Base-by-base conservation (phyloP, 2,888 invertebrate species). In the Podotricha telesiphe region DNA sequence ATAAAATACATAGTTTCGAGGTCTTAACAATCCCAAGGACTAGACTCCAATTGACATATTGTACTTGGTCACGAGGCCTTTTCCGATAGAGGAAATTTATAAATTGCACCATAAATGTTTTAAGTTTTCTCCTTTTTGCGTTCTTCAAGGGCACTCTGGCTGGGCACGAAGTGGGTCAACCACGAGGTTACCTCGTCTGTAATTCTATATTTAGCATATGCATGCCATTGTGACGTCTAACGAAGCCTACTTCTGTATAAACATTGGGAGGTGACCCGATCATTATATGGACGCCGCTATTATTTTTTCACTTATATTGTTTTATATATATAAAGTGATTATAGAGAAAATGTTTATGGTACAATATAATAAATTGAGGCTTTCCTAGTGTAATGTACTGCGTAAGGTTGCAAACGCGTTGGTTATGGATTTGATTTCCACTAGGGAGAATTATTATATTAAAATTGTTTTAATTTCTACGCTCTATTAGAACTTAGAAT, bases 181-280 rank as follows among this genome's bases (percentile, higher is more conserved):
- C 75, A 78, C 75, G 77, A 77, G 78, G 78, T 76, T 78, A 74
- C 75, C 75, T 73, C 13, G 62, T 70, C 72, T 70, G 61, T 62
- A 69, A 73, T 74, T 77, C 84, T 88, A 87, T 86, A 81, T 86
- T 84, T 86, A 87, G 83, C 82, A 70, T 68, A 70, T 76, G 75
- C 80, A 81, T 83, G 83, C 82, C 75, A 80, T 76, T 68, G 73
- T 86, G 86, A 88, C 87, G 88, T 86, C 83, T 84, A 74, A 68
- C 65, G 83, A 82, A 80, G 82, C 86, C 81, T 84, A 79, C 70
- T 81, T 85, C 79, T 58, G 40, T n/a, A 58, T 58, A 58, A 53
- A 61, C 67, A 62, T 67, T n/a, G 61, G 61, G 53, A 47, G 51
- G n/a, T 53, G 67, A 61, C 61, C 61, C 34, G 61, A 62, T 47